phyloP scores from a whole-genome alignment of 2,797 vertebrate genomes.

The Dermochelys coriacea region DNA sequence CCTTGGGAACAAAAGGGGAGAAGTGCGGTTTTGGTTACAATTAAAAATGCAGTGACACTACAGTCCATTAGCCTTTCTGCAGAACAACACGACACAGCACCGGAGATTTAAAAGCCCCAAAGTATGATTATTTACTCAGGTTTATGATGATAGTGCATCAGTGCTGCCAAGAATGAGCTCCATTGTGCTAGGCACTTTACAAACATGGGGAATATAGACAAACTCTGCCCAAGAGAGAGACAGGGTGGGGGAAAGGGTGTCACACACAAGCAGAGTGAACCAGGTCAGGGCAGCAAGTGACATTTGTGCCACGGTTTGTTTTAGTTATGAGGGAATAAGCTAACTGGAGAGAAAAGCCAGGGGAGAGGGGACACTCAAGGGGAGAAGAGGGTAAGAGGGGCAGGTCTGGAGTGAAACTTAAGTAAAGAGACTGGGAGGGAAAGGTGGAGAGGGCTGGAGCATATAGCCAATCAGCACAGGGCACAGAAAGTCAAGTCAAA shows the following conservation, averaged over 20 bases:
- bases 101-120: not conserved
- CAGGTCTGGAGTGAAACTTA: not conserved
- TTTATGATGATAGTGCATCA: not conserved
- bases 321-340: not conserved
- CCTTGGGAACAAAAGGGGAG: constrained; percentile 78
- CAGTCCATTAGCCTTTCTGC: not conserved
- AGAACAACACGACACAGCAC: not conserved
- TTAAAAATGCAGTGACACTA: not conserved
- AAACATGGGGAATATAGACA: not conserved
- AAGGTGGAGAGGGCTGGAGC: not conserved
- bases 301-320: not conserved
- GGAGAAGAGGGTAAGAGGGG: not conserved
- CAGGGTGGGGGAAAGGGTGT: not conserved
- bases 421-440: not conserved
- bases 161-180: not conserved
- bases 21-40: not conserved
- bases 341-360: not conserved
- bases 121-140: not conserved
- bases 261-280: not conserved
- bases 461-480: no score
- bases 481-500: not conserved
- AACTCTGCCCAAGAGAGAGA: not conserved
- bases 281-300: not conserved
- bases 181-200: not conserved
- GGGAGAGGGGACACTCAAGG: not conserved